Evolutionary conservation across 2,113 vertebrate genomes (phyloP).

Genomic region (Oncorhynchus kisutch): DNA sequence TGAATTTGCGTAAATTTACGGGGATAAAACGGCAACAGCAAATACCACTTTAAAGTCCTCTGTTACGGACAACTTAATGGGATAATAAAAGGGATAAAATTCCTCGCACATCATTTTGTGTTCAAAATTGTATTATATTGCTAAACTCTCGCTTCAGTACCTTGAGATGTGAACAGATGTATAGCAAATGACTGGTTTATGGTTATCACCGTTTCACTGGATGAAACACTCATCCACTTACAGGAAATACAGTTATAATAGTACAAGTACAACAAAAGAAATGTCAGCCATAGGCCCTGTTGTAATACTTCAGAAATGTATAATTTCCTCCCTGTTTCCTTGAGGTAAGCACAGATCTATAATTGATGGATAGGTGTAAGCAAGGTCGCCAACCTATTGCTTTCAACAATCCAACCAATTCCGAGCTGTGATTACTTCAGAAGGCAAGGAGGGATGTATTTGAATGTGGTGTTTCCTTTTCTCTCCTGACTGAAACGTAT

Average conservation of each 20-base stretch:
- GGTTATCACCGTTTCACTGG: constrained; percentile 53
- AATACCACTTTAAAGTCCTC: constrained; percentile 53
- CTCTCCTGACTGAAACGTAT: constrained; percentile 46
- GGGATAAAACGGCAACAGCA: not conserved
- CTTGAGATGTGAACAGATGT: constrained; percentile 29
- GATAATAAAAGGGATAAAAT: constrained; percentile 69
- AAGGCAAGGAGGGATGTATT: too few species aligned
- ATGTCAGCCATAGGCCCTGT: constrained; percentile 37
- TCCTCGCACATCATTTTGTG: constrained; percentile 48
- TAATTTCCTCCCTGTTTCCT: constrained; percentile 48
- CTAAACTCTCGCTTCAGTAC: constrained; percentile 18
- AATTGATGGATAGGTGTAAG: too few species aligned
- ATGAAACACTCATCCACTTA: constrained; percentile 40
- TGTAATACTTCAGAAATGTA: constrained; percentile 55
- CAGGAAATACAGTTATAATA: constrained; percentile 51
- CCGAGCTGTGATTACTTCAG: too few species aligned
- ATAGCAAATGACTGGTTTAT: constrained; percentile 25
- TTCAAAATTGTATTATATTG: constrained; percentile 22
- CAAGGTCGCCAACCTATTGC: too few species aligned
- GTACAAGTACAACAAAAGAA: constrained; percentile 40
- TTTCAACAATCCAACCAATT: too few species aligned
- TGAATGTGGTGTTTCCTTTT: constrained; percentile 3
- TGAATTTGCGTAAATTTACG: not conserved
- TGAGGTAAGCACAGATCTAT: too few species aligned
- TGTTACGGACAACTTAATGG: constrained; percentile 67